A percentile compares a stretch with the other conserved stretches of the same genome.
Evolutionary conservation across 2,113 vertebrate genomes (phyloP).

Genomic region (Empidonax alnorum): DNA sequence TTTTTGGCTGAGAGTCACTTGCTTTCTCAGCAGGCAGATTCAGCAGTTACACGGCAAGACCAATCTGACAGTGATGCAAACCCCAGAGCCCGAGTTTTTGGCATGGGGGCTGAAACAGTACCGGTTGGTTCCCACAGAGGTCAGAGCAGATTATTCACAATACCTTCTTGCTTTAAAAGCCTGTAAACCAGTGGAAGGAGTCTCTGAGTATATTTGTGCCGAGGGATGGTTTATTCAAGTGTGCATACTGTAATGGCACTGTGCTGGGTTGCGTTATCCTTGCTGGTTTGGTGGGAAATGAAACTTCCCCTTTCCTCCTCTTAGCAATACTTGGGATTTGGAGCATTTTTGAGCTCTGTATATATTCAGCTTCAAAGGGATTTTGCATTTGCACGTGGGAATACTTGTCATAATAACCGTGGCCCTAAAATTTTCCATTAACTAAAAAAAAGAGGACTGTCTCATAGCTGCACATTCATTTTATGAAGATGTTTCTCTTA

Average conservation of each 20-base stretch:
- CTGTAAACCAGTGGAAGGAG: rapidly evolving
- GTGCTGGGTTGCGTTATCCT: background rate
- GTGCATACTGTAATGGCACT: background rate
- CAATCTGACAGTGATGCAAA: rapidly evolving
- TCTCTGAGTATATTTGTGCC: background rate
- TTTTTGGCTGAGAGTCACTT: background rate
- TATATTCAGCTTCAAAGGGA: background rate
- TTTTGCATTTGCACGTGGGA: background rate
- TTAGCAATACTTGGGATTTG: background rate
- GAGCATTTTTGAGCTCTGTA: background rate
- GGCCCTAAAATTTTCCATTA: background rate
- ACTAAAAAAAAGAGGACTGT: background rate
- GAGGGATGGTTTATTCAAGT: background rate
- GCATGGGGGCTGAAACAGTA: background rate
- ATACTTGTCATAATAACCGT: background rate
- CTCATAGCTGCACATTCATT: background rate
- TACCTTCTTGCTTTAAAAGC: background rate
- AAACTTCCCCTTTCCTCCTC: background rate
- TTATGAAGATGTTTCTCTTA: background rate
- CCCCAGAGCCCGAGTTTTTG: background rate
- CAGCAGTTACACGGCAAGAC: background rate
- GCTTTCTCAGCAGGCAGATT: background rate
- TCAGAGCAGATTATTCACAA: background rate
- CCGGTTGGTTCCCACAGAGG: background rate
- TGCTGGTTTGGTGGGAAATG: background rate